A percentile compares a stretch with the other conserved stretches of the same genome.
Evolutionary conservation across 2,797 vertebrate genomes (phyloP).

Genomic region (Picus viridis): DNA sequence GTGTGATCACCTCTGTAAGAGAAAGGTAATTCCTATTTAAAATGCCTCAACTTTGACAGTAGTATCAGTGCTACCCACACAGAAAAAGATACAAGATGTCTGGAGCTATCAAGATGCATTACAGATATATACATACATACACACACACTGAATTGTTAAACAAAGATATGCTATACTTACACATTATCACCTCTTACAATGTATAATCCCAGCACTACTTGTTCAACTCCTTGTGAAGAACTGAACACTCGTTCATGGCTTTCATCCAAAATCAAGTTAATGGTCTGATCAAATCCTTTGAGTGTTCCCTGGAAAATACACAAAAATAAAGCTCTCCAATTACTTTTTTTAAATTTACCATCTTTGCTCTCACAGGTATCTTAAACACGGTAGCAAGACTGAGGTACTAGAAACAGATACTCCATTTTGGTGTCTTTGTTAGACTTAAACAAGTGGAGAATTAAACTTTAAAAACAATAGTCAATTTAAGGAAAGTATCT

Average conservation of each 20-base stretch:
- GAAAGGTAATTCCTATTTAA: background rate
- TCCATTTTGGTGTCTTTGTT: background rate
- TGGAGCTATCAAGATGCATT: background rate
- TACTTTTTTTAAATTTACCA: background rate
- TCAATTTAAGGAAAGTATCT: background rate
- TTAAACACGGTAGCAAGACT: background rate
- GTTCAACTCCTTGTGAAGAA: constrained; percentile 97
- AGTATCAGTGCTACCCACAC: background rate
- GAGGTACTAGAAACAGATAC: background rate
- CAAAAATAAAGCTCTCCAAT: background rate
- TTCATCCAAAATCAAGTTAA: constrained; percentile 98
- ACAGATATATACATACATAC: accelerated
- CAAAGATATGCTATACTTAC: constrained; percentile 81
- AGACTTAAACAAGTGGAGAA: constrained; percentile 1
- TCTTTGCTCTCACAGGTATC: background rate
- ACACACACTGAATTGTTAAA: background rate
- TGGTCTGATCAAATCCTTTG: constrained; percentile 99
- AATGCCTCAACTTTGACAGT: background rate
- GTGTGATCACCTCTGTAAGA: background rate
- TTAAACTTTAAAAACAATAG: background rate
- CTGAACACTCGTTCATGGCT: constrained; percentile 98
- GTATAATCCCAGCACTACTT: constrained; percentile 97
- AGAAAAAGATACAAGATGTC: background rate
- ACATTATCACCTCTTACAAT: constrained; percentile 98
- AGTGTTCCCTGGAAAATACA: constrained; percentile 87